Evolutionary conservation across 2,888 invertebrate species (phyloP).

Genomic region (Dexiosoma caninum): DNA sequence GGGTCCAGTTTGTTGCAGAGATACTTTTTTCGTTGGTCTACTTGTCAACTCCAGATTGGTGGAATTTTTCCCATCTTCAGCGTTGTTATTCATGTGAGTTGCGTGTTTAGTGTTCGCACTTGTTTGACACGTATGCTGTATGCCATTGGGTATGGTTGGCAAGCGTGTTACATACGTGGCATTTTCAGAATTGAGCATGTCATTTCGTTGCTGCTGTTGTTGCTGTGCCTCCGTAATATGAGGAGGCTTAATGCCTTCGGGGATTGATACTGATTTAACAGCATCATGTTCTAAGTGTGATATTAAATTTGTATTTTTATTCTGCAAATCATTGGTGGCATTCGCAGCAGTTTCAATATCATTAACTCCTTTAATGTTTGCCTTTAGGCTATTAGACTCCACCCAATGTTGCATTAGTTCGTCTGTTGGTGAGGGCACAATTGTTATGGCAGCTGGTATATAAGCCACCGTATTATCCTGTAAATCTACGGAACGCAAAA

Average conservation of each 20-base stretch:
- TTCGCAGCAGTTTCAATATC: not conserved
- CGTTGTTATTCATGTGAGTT: slow-evolving; percentile 60
- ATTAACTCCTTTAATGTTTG: slow-evolving; percentile 50
- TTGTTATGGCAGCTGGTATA: slow-evolving; percentile 68
- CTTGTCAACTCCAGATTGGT: not conserved
- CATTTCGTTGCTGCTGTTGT: slow-evolving; percentile 9
- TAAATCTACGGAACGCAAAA: slow-evolving; percentile 71
- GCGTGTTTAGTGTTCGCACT: slow-evolving; percentile 48
- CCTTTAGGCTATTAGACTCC: slow-evolving; percentile 39
- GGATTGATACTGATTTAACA: slow-evolving; percentile 13
- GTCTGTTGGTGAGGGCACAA: slow-evolving; percentile 66
- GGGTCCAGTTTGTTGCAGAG: slow-evolving; percentile 38
- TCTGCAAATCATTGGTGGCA: not conserved
- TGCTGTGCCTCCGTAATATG: not conserved
- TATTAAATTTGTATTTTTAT: slow-evolving; percentile 50
- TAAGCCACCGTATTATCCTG: slow-evolving; percentile 67
- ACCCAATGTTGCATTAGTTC: slow-evolving; percentile 67
- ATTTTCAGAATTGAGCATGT: slow-evolving; percentile 4
- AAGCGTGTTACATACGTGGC: slow-evolving; percentile 59
- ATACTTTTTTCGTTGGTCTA: slow-evolving; percentile 31
- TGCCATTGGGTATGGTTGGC: slow-evolving; percentile 56
- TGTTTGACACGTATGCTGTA: slow-evolving; percentile 53
- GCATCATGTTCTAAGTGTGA: not conserved
- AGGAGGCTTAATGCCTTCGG: not conserved
- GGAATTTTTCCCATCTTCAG: slow-evolving; percentile 10